Base-by-base conservation (phyloP, 2,797 vertebrate species). In the Mus minutoides region DNA sequence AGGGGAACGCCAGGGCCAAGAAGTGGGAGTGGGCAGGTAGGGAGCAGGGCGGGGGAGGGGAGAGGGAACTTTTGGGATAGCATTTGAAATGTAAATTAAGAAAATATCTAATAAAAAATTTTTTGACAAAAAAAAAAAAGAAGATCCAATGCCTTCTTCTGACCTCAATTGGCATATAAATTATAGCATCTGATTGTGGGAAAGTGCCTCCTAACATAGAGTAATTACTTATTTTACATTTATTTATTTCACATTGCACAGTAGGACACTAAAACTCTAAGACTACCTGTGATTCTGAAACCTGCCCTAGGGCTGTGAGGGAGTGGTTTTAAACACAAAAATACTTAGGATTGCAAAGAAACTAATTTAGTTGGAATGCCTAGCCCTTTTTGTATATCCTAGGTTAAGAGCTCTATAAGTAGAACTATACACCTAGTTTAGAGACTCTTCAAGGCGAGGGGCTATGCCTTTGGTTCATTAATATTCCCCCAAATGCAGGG, bases 241-340 rank as follows among this genome's bases (percentile, higher is more conserved):
- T 56, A 19, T 54, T 31, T 88, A 31, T 60, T 91, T 92, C 14
- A 56, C 37, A 31, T 17, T 43, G 87, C 8, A 37, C 8, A 92
- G 3, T 78, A 67, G 73, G 0, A 69, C 19, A 82, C 2, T 84
- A 5, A 69, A 60, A 92, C 22, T 92, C 29, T 37, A 40, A 69
- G 19, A 60, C 10, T 8, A n/a, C 29, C 5, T 22, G 13, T 93
- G 26, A 31, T 88, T 56, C 56, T 77, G 26, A 31, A 29, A 73
- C 43, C 22, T 78, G 16, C n/a, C 62, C 10, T 69, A 19, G 16
- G 34, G 16, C 67, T 69, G 69, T 17, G 86, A 58, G 17, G 14
- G 54, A 49, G 58, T 56, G 6, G 78, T 86, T 90, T 92, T 82
- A 92, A 80, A 71, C 40, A 54, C 31, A 29, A 79, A 88, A 92